Base-by-base conservation (phyloP, 2,797 vertebrate genomes). In the Rhinogobio ventralis region DNA sequence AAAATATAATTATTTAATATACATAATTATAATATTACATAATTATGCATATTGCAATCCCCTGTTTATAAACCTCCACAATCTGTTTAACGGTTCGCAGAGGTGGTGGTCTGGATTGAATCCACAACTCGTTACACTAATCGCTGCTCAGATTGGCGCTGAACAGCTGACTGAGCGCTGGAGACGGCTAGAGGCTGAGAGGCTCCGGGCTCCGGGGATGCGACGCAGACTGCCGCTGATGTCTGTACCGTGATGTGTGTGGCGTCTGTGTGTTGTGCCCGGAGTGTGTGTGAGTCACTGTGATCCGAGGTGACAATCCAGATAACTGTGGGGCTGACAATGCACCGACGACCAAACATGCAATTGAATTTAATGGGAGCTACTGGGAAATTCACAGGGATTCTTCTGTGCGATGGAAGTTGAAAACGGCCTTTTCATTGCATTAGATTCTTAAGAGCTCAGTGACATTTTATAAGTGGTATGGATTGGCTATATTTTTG, bases 231-330 rank as follows among this genome's bases (percentile, higher is more conserved):
- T 0, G 19, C 36, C n/a, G 53, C 25, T 60, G 19, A 82, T 46
- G 55, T 57, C 8, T 42, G 23, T 57, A 45, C 14, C 23, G 30
- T 36, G 28, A 73, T 82, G 57, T 39, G 33, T 60, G 36, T 45
- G 39, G 55, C 28, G 8, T 82, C 28, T 74, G 30, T 66, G 33
- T n/a, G n/a, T n/a, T n/a, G n/a, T n/a, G 81, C 71, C 73, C 82
- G 49, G 64, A 68, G 60, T 33, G 10, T 62, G 53, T 67, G 69
- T 84, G 67, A 74, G 49, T 85, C 82, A 78, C 33, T 68, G 82
- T 57, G 74, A 84, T 57, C 51, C 51, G 64, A 84, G 51, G 51
- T 77, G 82, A 71, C 82, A 68, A 51, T 68, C 82, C n/a, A 68
- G n/a, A 67, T 51, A 78, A 84, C 62, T 39, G 72, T 69, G 49